Base-by-base conservation (phyloP, 1,140 invertebrate genomes). In the Cotesia vestalis region DNA sequence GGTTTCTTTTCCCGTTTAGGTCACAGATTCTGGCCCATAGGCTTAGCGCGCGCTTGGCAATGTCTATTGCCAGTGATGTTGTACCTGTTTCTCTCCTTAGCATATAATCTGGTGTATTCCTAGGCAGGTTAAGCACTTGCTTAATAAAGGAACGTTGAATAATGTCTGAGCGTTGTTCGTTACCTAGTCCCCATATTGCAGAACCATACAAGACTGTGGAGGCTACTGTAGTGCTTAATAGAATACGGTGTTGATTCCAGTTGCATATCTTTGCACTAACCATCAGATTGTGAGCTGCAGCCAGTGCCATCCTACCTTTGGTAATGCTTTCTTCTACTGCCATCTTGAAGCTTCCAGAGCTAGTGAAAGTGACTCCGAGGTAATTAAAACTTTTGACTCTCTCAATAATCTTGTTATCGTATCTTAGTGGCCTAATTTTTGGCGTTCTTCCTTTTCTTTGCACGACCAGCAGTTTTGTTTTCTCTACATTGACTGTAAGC, bases 391-490 rank as follows among this genome's bases (percentile, higher is more conserved):
- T 34, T 14, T 46, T 57, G 0, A 74, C 69, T 0, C 51, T 40
- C 40, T 73, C 57, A n/a, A 77, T 4, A 3, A 9, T 0, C 20
- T 61, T n/a, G 40, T 52, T 35, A 9, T 62, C 72, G 20, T 73
- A 77, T 46, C 68, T 74, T 2, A 74, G 27, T 4, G 0, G 1
- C 20, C 64, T 35, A 1, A 55, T 17, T 55, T 71, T 73, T 27
- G 69, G 76, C 2, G 4, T 3, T 63, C 69, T 73, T n/a, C 71
- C 71, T 17, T 34, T 71, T 55, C 71, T 76, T 12, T 62, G 51
- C 34, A 73, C 76, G 4, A 74, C 51, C 4, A 79, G 9, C 9
- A 79, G 38, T 46, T 74, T 72, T 34, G 75, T 75, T 67, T 78
- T 79, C 1, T 5, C 34, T 0, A 51, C 60, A 66, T 78, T 78